phyloP scores from a whole-genome alignment of 2,888 invertebrate species.

The Danaus chrysippus region DNA sequence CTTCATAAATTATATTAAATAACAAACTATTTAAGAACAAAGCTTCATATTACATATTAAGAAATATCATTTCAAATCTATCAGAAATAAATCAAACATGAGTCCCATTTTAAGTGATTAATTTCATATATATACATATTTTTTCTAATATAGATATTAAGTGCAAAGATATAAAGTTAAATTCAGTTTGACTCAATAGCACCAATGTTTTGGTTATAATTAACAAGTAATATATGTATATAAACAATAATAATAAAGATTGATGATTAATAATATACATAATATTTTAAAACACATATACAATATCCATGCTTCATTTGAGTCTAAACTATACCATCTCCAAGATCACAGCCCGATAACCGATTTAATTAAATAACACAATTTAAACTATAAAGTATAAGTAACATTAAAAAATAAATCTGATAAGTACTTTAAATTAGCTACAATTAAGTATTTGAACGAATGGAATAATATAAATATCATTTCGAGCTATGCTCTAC shows the following conservation, averaged over 20 bases:
- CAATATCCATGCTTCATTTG: slow-evolving; percentile 33
- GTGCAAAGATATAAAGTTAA: not conserved
- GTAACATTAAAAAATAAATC: slow-evolving; percentile 47
- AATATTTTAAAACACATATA: not conserved
- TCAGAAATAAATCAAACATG: too few species aligned
- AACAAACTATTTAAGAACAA: slow-evolving; percentile 2
- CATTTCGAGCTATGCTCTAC: slow-evolving; percentile 30
- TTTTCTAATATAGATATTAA: not conserved
- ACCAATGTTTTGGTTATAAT: slow-evolving; percentile 1
- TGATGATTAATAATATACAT: slow-evolving; percentile 5
- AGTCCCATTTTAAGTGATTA: too few species aligned
- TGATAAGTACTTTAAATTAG: slow-evolving; percentile 48
- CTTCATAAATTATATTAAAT: slow-evolving; percentile 11
- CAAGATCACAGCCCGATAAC: slow-evolving; percentile 72
- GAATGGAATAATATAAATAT: slow-evolving; percentile 38
- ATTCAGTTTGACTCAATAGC: slow-evolving; percentile 2
- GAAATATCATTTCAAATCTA: too few species aligned
- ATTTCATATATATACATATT: not conserved
- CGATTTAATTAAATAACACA: slow-evolving; percentile 62
- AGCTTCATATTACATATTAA: not conserved
- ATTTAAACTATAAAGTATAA: slow-evolving; percentile 57
- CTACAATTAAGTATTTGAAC: slow-evolving; percentile 37
- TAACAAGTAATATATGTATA: not conserved
- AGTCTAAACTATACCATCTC: slow-evolving; percentile 59
- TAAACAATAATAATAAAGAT: not conserved